phyloP scores from a whole-genome alignment of 2,113 vertebrate species.

The Tichodroma muraria region DNA sequence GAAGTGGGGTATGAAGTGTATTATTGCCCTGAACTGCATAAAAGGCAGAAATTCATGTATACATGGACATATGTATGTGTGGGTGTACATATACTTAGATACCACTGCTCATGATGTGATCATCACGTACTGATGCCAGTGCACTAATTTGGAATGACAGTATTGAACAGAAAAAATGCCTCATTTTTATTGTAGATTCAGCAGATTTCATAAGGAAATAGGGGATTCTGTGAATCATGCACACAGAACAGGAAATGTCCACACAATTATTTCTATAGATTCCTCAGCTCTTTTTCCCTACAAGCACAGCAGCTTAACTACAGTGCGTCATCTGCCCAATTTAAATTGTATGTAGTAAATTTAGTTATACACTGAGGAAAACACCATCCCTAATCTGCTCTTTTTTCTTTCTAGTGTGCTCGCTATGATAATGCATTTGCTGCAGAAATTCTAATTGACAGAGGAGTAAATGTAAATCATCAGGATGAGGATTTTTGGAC shows the following conservation, averaged over 20 bases:
- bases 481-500: conserved; percentile 96
- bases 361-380: background rate
- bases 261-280: background rate
- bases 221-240: background rate
- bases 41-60: background rate
- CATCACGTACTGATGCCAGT: background rate
- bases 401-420: conserved; percentile 80
- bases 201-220: background rate
- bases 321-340: background rate
- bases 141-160: background rate
- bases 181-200: background rate
- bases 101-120: background rate
- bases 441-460: conserved; percentile 88
- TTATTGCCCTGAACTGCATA: background rate
- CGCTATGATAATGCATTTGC: conserved; percentile 91
- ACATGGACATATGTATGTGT: fast-evolving
- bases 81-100: background rate
- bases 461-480: conserved; percentile 86
- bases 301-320: background rate
- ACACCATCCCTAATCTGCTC: background rate
- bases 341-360: background rate
- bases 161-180: background rate
- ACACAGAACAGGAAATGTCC: background rate
- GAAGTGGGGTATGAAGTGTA: background rate
- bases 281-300: background rate